Evolutionary conservation across 2,888 invertebrate genomes (phyloP).

Genomic region (Leucoptera coffeella): DNA sequence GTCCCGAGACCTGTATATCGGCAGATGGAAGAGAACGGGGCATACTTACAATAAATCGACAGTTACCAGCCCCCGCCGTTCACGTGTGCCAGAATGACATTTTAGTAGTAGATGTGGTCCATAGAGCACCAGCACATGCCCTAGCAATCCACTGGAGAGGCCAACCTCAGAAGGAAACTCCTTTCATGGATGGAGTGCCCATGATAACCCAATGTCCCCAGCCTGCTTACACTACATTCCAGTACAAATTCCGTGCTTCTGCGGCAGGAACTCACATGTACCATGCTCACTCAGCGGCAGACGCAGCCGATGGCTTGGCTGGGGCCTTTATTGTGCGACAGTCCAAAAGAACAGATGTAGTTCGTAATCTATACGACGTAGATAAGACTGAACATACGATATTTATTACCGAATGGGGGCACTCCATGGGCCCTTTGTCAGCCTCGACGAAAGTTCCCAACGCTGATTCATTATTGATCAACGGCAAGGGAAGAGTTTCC

Average conservation of each 20-base stretch:
- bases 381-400: slow-evolving; percentile 66
- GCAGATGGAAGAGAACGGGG: slow-evolving; percentile 59
- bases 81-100: slow-evolving; percentile 72
- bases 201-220: slow-evolving; percentile 74
- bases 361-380: slow-evolving; percentile 59
- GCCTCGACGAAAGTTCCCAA: slow-evolving; percentile 27
- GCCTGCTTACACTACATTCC: slow-evolving; percentile 66
- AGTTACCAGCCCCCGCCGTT: slow-evolving; percentile 56
- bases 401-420: slow-evolving; percentile 66
- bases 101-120: slow-evolving; percentile 68
- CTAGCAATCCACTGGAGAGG: slow-evolving; percentile 78
- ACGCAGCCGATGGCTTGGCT: slow-evolving; percentile 62
- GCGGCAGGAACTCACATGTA: slow-evolving; percentile 68
- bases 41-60: slow-evolving; percentile 61
- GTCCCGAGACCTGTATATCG: slow-evolving; percentile 59
- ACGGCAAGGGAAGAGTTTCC: slow-evolving; percentile 51
- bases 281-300: slow-evolving; percentile 66
- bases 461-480: slow-evolving; percentile 55
- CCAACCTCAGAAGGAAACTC: slow-evolving; percentile 61
- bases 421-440: slow-evolving; percentile 43
- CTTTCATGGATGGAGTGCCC: slow-evolving; percentile 75
- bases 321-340: slow-evolving; percentile 67
- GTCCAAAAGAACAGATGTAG: slow-evolving; percentile 54
- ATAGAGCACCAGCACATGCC: slow-evolving; percentile 64
- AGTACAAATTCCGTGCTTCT: slow-evolving; percentile 70